Base-by-base conservation (phyloP, 2,797 vertebrate species). In the Falco rusticolus region DNA sequence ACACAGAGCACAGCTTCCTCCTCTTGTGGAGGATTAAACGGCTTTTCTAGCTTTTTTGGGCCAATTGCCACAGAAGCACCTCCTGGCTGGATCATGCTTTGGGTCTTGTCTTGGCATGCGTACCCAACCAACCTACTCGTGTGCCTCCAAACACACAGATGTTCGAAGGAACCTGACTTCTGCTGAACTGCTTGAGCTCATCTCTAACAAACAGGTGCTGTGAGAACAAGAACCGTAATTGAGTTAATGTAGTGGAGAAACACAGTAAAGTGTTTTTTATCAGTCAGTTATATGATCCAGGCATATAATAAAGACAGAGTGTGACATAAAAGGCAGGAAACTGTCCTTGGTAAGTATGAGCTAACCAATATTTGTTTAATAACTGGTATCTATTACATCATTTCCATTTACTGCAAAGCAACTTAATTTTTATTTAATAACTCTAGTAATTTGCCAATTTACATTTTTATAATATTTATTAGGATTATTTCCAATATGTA, bases 231-330 rank as follows among this genome's bases (percentile, higher is more conserved):
- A 96, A 95, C 78, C 66, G 97, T 96, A 95, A 97, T 90, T 97
- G 98, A 97, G 95, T 96, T 97, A 97, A 97, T 97, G 91, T 95
- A 95, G 92, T 97, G 92, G 95, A 97, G 95, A 97, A 97, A 97
- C 87, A 97, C 92, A 94, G 87, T 92, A 97, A 97, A 97, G 95
- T 86, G 96, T 95, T 97, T 97, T 97, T 95, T 96, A 96, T 97
- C 97, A 90, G 95, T 92, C 80, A 96, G 88, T 96, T 96, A 95
- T 77, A 95, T 37, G 64, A 97, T 96, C 90, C 93, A 92, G 95
- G 84, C 79, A 96, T 95, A 92, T 94, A 94, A 97, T 96, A 94
- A 96, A 97, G 96, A 96, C 54, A 87, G 84, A 94, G 93, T 81
- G 48, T 81, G 92, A 92, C 61, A 89, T 87, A 95, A 95, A 94